phyloP scores from a whole-genome alignment of 2,113 vertebrate species.

The Colaptes auratus region DNA sequence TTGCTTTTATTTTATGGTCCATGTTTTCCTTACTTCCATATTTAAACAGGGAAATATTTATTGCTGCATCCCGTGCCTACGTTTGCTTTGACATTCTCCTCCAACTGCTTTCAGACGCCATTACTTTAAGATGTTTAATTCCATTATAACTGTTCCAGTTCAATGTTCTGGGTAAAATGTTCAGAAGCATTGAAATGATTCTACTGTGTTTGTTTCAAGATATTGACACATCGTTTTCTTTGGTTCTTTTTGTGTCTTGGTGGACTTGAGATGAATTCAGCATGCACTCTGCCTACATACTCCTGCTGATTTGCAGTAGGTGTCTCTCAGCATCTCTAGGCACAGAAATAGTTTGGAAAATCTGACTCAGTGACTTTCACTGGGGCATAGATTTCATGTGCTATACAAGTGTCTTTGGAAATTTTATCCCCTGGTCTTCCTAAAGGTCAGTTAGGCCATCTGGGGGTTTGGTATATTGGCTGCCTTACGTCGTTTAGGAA shows the following conservation, averaged over 20 bases:
- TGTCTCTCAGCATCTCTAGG: not conserved
- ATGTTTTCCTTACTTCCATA: not conserved
- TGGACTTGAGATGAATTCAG: not conserved
- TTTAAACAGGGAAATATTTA: not conserved
- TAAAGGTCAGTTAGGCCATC: not conserved
- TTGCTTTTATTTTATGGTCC: not conserved
- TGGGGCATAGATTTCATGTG: not conserved
- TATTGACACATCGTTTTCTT: not conserved
- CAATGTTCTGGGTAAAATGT: not conserved
- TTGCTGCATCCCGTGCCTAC: not conserved
- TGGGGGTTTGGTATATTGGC: not conserved
- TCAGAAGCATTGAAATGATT: not conserved
- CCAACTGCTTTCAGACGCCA: not conserved
- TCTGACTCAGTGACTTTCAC: not conserved
- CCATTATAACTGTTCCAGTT: not conserved
- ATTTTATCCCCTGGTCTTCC: not conserved
- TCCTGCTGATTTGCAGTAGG: fast-evolving
- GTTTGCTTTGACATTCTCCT: not conserved
- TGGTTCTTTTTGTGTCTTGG: not conserved
- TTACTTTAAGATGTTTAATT: not conserved
- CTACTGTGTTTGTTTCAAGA: not conserved
- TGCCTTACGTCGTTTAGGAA: not conserved
- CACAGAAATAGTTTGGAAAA: slow-evolving; percentile 27
- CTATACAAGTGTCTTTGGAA: not conserved
- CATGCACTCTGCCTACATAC: not conserved